Base-by-base conservation (phyloP, 2,888 invertebrate genomes). In the Eledone cirrhosa region DNA sequence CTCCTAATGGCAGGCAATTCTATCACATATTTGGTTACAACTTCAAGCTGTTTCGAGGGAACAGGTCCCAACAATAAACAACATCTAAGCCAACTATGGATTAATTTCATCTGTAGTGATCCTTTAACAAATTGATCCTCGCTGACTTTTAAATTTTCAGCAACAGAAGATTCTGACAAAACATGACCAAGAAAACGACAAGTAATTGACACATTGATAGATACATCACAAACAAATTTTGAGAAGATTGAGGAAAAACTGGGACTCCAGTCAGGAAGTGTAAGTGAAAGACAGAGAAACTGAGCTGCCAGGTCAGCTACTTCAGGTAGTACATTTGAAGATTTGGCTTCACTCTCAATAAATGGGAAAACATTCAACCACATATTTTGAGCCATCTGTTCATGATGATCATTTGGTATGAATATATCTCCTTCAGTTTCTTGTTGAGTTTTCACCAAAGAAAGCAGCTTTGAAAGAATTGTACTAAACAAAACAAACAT, bases 231-330 rank as follows among this genome's bases (percentile, higher is more conserved):
- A 14, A 41, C 41, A 33, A 72, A 72, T 33, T 33, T 72, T 3
- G 41, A 22, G 72, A 72, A 41, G n/a, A 72, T 1, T 22, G n/a
- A 13, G 8, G 11, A 41, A 2, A 41, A 72, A 22, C 33, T 41
- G 29, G 72, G 72, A 41, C 72, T 41, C n/a, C 33, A 72, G 33
- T 72, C 72, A 41, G 72, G 72, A 22, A 72, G 14, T 7, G n/a
- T 41, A 22, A 72, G 8, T 72, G 72, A 72, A 11, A 87, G 79
- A 14, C 87, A 81, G 22, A 85, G 83, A 78, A 89, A 84, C 24
- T 84, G 83, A 0, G 87, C 87, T 33, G 87, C 86, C 16, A 88
- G 81, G 80, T 89, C 89, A 48, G 88, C 87, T 11, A 88, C 77
- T 24, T 84, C 81, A 19, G 83, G 81, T 13, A 87, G 85, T 24